These are phyloP conservation scores for Drosophila cognata DNA, from an alignment of 2,888 invertebrate species.

Conservation along the genomic window DNA sequence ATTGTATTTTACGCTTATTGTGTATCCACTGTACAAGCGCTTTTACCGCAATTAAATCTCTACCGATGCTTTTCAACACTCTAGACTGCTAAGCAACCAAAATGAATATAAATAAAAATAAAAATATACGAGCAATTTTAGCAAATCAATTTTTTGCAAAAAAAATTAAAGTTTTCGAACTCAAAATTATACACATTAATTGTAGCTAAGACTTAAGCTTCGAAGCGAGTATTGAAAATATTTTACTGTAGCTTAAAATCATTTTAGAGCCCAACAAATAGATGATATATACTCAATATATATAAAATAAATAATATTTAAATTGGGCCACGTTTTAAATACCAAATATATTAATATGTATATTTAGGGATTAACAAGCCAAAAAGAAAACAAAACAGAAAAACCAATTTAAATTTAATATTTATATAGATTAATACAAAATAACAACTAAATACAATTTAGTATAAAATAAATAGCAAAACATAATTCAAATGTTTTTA, in stretches of 20 bases:
- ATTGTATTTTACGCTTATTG: constrained; percentile 57
- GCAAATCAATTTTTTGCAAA: constrained; percentile 38
- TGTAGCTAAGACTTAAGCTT: constrained; percentile 77
- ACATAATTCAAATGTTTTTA: constrained; percentile 41
- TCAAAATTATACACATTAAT: constrained; percentile 68
- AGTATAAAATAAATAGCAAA: constrained; percentile 38
- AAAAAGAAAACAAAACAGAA: constrained; percentile 1
- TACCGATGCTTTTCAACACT: constrained; percentile 78
- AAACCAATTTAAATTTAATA: constrained; percentile 30
- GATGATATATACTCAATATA: constrained; percentile 21
- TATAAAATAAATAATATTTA: constrained; percentile 1
- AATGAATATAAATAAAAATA: constrained; percentile 41
- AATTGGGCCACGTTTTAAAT: constrained; percentile 46
- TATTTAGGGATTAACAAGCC: constrained; percentile 40
- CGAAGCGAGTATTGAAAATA: constrained; percentile 71
- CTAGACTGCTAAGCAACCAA: constrained; percentile 76
- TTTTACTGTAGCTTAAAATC: constrained; percentile 79
- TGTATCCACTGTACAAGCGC: constrained; percentile 54
- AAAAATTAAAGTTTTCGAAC: constrained; percentile 46
- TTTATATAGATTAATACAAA: constrained; percentile 24
- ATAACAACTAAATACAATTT: constrained; percentile 52
- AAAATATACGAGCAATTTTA: constrained; percentile 54
- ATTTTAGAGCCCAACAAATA: constrained; percentile 55
- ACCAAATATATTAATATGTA: constrained; percentile 28
- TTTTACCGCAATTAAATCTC: constrained; percentile 66